Evolutionary conservation across 2,113 vertebrate species (phyloP), one percentile per base, ranked within the genome.

Genomic region (Meriones unguiculatus): DNA sequence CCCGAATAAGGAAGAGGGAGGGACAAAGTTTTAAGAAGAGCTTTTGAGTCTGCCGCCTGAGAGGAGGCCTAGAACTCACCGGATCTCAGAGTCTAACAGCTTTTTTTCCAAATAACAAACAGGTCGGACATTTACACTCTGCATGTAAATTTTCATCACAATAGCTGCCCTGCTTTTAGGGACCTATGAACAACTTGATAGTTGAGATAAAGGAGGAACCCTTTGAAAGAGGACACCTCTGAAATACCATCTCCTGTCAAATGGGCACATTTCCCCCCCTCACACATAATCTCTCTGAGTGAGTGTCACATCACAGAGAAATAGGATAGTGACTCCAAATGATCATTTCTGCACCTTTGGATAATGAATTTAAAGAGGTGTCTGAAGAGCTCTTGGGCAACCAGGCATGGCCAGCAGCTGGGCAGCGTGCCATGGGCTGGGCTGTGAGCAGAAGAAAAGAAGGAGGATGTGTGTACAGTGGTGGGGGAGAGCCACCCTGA

Each of bases 1-100:
- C 88, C 95, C 94, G 95, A 98, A 94, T 96, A 97, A 97, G 97
- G 95, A 98, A 98, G 95, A 84, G 65, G 91, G 91, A 93, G 35
- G 64, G 96, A 50, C 78, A 41, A 28, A 13, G 5, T 92, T 98
- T 97, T 62, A 94, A 98, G 91, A 87, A 87, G 93, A 97, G 97
- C 38, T 87, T 97, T 97, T 93, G 98, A 89, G 90, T 41, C 85
- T 41, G 89, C 96, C 57, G 95, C 93, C 89, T 95, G 64, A 97
- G 92, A 50, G 80, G 93, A 97, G 91, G 95, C n/a, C 90, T 81
- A 92, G 97, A 73, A 94, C 96, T 97, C 94, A 98, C 90, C 97
- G 92, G 24, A 78, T 96, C 98, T 97, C 97, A 94, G 90, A 85
- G 97, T 95, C 72, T n/a, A 97, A 81, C 59, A 95, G 96, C 76